These are phyloP conservation scores for Caenorhabditis becei DNA, from an alignment of 2,888 invertebrate genomes.

Conservation along the genomic window DNA sequence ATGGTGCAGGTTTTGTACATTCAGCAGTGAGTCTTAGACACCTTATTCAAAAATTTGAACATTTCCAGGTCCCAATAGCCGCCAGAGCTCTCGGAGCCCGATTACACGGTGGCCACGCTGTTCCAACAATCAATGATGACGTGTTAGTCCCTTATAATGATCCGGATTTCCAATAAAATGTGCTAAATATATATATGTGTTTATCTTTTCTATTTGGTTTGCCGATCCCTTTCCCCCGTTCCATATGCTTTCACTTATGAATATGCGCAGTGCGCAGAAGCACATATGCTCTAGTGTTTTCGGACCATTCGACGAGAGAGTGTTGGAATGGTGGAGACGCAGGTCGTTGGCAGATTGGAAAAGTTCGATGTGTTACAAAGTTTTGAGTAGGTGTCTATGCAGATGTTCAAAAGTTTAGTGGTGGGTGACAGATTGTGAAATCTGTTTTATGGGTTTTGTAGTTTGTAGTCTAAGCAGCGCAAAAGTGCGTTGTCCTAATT, in stretches of 20 bases:
- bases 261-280: slow-evolving; percentile 33
- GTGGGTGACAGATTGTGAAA: slow-evolving; percentile 7
- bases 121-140: slow-evolving; percentile 49
- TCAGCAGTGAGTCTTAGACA: slow-evolving; percentile 37
- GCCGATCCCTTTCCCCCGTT: not conserved
- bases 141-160: slow-evolving; percentile 56
- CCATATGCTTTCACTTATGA: slow-evolving; percentile 56
- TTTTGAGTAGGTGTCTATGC: not conserved
- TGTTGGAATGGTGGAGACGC: not conserved
- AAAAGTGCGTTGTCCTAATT: not conserved
- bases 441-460: not conserved
- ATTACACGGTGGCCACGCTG: slow-evolving; percentile 26
- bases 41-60: slow-evolving; percentile 1
- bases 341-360: slow-evolving; percentile 7
- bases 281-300: slow-evolving; percentile 32
- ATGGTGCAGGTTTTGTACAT: slow-evolving; percentile 41
- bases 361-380: slow-evolving; percentile 9
- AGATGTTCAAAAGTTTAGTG: not conserved
- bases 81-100: slow-evolving; percentile 45
- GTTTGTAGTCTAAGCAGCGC: slow-evolving; percentile 10
- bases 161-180: slow-evolving; percentile 50
- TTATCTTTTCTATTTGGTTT: slow-evolving; percentile 21
- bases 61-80: slow-evolving; percentile 45
- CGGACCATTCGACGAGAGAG: slow-evolving; percentile 16
- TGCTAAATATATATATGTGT: not conserved